A percentile compares a stretch with the other conserved stretches of the same genome.
Evolutionary conservation across 2,797 vertebrate genomes (phyloP).

Genomic region (Chelidonichthys spinosus): DNA sequence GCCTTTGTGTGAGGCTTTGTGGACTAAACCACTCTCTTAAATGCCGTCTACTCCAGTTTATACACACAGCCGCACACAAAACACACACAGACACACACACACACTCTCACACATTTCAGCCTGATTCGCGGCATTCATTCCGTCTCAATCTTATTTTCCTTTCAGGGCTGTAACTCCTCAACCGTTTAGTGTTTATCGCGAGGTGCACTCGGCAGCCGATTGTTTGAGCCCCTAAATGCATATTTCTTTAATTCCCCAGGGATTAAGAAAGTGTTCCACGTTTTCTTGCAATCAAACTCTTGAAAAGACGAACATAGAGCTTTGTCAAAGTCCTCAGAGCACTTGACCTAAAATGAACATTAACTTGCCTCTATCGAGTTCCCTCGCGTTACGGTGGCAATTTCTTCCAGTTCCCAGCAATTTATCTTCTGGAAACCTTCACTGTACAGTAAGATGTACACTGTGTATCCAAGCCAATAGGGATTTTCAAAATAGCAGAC

Average conservation of each 20-base stretch:
- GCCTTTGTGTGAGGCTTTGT: conserved; percentile 66
- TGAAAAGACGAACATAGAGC: conserved; percentile 64
- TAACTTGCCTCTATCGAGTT: conserved; percentile 53
- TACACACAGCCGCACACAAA: conserved; percentile 48
- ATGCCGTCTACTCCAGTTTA: conserved; percentile 47
- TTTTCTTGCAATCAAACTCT: conserved; percentile 64
- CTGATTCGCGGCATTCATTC: conserved; percentile 61
- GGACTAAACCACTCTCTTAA: conserved; percentile 55
- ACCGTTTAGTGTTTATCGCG: conserved; percentile 73
- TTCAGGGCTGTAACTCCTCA: conserved; percentile 66
- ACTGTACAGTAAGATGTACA: conserved; percentile 50
- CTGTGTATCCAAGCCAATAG: conserved; percentile 35
- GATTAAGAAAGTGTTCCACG: conserved; percentile 73
- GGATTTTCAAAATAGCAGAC: conserved; percentile 50
- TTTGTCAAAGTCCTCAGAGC: conserved; percentile 64
- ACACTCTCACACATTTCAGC: conserved; percentile 36
- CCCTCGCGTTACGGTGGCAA: conserved; percentile 49
- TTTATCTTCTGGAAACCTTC: conserved; percentile 53
- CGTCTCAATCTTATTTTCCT: conserved; percentile 71
- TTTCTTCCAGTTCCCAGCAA: conserved; percentile 46
- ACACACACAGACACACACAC: conserved; percentile 19
- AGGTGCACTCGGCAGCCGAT: conserved; percentile 64
- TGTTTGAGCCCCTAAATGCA: conserved; percentile 74
- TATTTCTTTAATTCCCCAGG: conserved; percentile 74
- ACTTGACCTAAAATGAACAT: conserved; percentile 68